Percentiles rank a stretch among this genome's conserved stretches.
Conservation (phyloP, 2,888 invertebrate species). For the Strigamia maritima region DNA sequence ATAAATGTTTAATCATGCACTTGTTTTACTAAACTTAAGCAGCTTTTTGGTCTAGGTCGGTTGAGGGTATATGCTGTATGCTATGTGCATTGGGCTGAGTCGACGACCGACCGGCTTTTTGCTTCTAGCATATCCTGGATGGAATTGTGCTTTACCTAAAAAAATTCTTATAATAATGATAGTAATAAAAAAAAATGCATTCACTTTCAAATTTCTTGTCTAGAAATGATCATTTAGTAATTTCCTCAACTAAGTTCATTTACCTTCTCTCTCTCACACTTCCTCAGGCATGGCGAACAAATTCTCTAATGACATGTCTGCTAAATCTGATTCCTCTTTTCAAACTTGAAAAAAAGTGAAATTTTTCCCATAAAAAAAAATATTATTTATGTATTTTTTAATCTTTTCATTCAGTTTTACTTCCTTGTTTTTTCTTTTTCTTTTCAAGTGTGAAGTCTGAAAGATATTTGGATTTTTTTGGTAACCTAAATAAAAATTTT, state of each 20-base stretch:
- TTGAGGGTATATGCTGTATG: not conserved
- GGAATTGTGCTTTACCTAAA: not conserved
- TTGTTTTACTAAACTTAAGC: too few relatives aligned
- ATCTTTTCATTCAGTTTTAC: too few relatives aligned
- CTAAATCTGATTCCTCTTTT: not conserved
- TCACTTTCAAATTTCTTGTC: not conserved
- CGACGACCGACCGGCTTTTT: not conserved
- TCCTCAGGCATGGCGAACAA: not conserved
- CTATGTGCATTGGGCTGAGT: not conserved
- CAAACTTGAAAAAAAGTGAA: not conserved
- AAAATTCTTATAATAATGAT: not conserved
- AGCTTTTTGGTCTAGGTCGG: too few relatives aligned
- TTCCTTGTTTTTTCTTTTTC: not conserved
- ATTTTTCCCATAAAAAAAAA: not conserved
- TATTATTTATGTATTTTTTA: not conserved
- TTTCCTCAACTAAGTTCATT: not conserved
- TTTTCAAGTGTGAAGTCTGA: too few relatives aligned
- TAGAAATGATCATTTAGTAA: conserved; percentile 3
- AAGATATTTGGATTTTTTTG: too few relatives aligned
- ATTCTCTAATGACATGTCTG: conserved; percentile 7
- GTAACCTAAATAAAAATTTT: too few relatives aligned
- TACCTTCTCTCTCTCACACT: conserved; percentile 1
- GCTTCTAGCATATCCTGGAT: conserved; percentile 4
- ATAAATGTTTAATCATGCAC: too few relatives aligned
- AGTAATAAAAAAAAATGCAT: not conserved